Percentiles rank a stretch among this genome's conserved stretches.
Conservation (phyloP, 2,113 vertebrate genomes). For the Morone chrysops region DNA sequence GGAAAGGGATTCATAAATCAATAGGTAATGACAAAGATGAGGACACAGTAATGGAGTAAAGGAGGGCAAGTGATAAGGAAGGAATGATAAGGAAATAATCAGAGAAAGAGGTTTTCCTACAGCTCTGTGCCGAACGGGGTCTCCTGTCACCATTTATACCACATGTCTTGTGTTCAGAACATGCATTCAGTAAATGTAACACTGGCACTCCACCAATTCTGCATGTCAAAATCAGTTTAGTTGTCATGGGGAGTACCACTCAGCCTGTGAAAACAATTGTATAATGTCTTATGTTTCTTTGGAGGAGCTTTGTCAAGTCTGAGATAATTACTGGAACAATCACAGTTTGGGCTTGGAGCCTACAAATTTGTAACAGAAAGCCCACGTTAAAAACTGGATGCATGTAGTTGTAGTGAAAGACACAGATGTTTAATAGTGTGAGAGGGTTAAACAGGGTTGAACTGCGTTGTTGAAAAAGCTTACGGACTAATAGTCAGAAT, state of each 20-base stretch:
- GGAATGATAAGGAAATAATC: slow-evolving; percentile 1
- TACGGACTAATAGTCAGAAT: not conserved
- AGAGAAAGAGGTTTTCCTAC: not conserved
- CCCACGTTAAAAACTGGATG: not conserved
- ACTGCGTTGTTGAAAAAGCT: not conserved
- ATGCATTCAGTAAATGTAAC: not conserved
- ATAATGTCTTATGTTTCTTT: not conserved
- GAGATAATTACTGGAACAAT: not conserved
- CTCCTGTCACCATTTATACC: not conserved
- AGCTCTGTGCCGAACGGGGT: not conserved
- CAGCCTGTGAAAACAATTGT: not conserved
- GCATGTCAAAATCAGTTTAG: slow-evolving; percentile 5
- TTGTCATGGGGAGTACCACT: not conserved
- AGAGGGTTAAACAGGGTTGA: no score
- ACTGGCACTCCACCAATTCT: not conserved
- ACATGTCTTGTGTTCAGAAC: not conserved
- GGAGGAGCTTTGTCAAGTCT: not conserved
- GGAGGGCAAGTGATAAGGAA: slow-evolving; percentile 13
- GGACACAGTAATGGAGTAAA: slow-evolving; percentile 7
- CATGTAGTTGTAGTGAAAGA: not conserved
- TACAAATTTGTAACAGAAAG: not conserved
- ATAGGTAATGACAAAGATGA: slow-evolving; percentile 13
- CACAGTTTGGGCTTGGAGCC: not conserved
- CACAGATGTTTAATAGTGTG: no score
- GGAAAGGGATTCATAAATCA: slow-evolving; percentile 28